A percentile compares a stretch with the other conserved stretches of the same genome.
Evolutionary conservation across 2,888 invertebrate genomes (phyloP).

Genomic region (Agriotes lineatus): DNA sequence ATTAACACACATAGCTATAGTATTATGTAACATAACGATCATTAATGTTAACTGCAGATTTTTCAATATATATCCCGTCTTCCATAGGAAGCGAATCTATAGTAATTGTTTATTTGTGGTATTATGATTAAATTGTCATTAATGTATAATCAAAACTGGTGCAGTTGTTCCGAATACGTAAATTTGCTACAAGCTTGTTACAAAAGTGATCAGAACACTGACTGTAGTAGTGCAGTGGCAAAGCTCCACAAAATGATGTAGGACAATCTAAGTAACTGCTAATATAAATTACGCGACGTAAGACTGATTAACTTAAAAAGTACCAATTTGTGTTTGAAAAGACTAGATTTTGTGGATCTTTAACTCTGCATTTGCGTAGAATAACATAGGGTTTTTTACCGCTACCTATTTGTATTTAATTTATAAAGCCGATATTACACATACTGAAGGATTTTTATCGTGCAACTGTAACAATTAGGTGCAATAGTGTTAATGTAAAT

Average conservation of each 20-base stretch:
- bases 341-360: constrained; percentile 40
- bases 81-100: constrained; percentile 14
- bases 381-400: constrained; percentile 31
- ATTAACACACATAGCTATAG: constrained; percentile 15
- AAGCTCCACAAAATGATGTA: constrained; percentile 35
- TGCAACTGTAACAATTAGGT: constrained; percentile 27
- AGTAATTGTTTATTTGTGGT: background rate
- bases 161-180: constrained; percentile 10
- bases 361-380: constrained; percentile 21
- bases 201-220: constrained; percentile 18
- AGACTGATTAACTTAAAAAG: constrained; percentile 42
- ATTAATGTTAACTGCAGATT: constrained; percentile 8
- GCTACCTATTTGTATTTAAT: constrained; percentile 21
- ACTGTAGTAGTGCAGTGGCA: constrained; percentile 29
- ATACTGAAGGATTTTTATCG: constrained; percentile 16
- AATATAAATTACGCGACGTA: constrained; percentile 26
- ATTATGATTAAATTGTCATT: background rate
- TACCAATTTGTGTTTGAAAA: constrained; percentile 38
- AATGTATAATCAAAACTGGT: constrained; percentile 12
- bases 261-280: constrained; percentile 37
- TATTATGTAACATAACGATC: constrained; percentile 1
- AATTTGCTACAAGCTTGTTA: constrained; percentile 3
- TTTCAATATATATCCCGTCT: constrained; percentile 7
- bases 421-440: constrained; percentile 15
- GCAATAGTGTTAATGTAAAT: constrained; percentile 33